Base-by-base conservation (phyloP, 2,113 vertebrate species). In the Eptatretus burgeri region DNA sequence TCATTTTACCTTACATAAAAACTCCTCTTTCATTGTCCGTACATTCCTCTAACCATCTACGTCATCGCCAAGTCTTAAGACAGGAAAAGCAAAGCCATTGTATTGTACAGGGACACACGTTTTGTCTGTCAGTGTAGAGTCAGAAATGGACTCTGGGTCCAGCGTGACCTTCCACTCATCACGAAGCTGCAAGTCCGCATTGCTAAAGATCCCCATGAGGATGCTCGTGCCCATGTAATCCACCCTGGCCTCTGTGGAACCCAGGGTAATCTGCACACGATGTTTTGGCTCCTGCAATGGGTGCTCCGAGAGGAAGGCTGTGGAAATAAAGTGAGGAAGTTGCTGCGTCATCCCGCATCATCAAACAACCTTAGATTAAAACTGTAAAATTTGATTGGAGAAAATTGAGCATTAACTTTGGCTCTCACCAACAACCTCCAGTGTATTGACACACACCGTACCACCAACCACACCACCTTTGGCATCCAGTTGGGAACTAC, bases 191-290 rank as follows among this genome's bases (percentile, higher is more conserved):
- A 98, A 81, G 69, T 94, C 85, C 5, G 91, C 91, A 49, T 98
- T 98, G 73, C 88, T 98, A 74, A 98, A 98, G 66, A 95, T 80
- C 1, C 89, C 91, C 91, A 98, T 98, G 63, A 98, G 76, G 71
- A 98, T 98, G 69, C 89, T 95, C 68, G 91, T 89, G 60, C 91
- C 91, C 91, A 98, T 98, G 67, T 98, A 98, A 73, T 98, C 91
- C 68, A 98, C 82, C 10, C 91, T 82, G 2, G 86, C 84, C 75
- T 98, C 91, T 7, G 91, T 98, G n/a, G 91, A 98, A 64, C 91
- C 91, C 89, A 98, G 84, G 10, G 91, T 95, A 73, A 94, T 85
- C 71, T 94, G 84, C 71, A 98, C 91, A 76, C 93, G 94, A 67
- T 98, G 91, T 73, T 77, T 89, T 65, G 91, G 91, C 64, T 98